Percentiles rank a stretch among this genome's conserved stretches.
These are phyloP conservation scores for Camponotus floridanus DNA, from an alignment of 1,140 invertebrate species.

Conservation along the genomic window DNA sequence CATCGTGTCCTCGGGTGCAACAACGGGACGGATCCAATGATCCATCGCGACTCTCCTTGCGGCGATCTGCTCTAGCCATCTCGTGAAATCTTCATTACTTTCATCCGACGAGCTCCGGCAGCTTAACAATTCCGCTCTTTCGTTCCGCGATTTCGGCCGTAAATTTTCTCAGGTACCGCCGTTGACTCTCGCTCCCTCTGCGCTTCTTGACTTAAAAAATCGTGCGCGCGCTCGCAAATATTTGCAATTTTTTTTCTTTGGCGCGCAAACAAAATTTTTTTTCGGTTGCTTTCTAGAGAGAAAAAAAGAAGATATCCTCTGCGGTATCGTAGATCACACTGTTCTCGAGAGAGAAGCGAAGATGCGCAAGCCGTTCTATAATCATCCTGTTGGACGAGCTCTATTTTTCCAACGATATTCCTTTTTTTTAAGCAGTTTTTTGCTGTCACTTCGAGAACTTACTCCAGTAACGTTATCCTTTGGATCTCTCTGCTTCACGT, in stretches of 20 bases:
- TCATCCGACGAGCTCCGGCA: not conserved
- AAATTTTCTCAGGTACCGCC: constrained; percentile 19
- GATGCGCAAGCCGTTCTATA: not conserved
- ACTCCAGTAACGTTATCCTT: constrained; percentile 16
- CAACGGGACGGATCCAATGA: constrained; percentile 20
- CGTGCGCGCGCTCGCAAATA: not conserved
- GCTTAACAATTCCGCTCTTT: constrained; percentile 21
- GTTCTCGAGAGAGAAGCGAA: constrained; percentile 24
- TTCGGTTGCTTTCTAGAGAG: not conserved
- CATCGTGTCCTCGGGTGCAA: constrained; percentile 15
- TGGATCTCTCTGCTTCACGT: not conserved
- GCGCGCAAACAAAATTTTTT: not conserved
- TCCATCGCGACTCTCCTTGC: not conserved
- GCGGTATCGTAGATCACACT: constrained; percentile 27
- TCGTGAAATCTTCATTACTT: constrained; percentile 31
- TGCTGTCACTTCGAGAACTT: constrained; percentile 16
- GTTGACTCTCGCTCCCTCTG: not conserved
- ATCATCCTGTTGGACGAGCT: constrained; percentile 10
- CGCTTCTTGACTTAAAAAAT: not conserved
- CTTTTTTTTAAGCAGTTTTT: constrained; percentile 23
- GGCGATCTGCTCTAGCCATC: not conserved
- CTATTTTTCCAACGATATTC: constrained; percentile 31
- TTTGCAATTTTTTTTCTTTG: constrained; percentile 37
- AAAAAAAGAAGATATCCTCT: constrained; percentile 1
- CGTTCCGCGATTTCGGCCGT: constrained; percentile 39